A percentile compares a stretch with the other conserved stretches of the same genome.
phyloP scores from a whole-genome alignment of 2,888 invertebrate genomes.

The Scaptomyza reducta region DNA sequence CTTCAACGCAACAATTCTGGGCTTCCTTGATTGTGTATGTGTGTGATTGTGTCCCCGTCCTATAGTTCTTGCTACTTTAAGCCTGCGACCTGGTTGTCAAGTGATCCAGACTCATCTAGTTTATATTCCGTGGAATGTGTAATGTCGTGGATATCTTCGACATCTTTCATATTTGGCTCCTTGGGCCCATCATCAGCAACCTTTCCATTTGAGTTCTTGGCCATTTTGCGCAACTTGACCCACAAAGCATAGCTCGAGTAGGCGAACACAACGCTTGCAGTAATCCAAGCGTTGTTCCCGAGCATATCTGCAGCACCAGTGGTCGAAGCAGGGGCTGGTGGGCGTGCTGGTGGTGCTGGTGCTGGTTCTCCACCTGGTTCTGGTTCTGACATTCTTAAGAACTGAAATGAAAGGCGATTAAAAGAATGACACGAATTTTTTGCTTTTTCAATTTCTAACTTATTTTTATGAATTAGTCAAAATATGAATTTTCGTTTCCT shows the following conservation, averaged over 20 bases:
- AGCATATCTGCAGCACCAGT: conserved; percentile 30
- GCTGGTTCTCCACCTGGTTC: background rate
- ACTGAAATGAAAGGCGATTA: background rate
- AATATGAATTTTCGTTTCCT: background rate
- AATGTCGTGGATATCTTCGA: background rate
- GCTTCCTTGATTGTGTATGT: background rate
- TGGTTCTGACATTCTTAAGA: conserved; percentile 2
- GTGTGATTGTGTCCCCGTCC: background rate
- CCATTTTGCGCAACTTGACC: conserved; percentile 34
- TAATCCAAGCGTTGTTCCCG: conserved; percentile 27
- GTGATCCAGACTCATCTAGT: conserved; percentile 12
- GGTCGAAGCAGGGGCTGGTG: conserved; percentile 6
- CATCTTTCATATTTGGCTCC: background rate
- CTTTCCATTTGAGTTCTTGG: background rate
- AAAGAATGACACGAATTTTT: background rate
- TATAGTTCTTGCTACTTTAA: background rate
- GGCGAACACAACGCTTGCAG: conserved; percentile 42
- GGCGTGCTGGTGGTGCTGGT: background rate
- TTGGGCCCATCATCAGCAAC: background rate
- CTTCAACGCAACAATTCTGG: conserved; percentile 7
- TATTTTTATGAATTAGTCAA: background rate
- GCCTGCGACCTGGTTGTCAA: background rate
- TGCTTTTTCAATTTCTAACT: background rate
- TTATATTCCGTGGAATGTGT: background rate
- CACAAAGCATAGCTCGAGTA: conserved; percentile 44